These are phyloP conservation scores for Limnephilus auricula DNA, from an alignment of 2,888 invertebrate species.

Conservation along the genomic window DNA sequence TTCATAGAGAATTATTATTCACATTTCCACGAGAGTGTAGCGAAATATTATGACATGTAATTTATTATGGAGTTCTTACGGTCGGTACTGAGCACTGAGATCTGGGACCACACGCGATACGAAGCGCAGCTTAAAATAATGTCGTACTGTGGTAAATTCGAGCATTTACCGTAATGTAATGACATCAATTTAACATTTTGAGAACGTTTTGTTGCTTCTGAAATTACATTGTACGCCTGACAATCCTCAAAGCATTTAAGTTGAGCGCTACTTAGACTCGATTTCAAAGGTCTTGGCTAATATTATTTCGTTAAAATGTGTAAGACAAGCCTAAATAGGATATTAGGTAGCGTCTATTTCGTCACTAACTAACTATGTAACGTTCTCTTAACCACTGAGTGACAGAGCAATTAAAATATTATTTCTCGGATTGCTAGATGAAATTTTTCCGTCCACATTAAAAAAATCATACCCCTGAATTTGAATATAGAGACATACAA, in stretches of 20 bases:
- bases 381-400: no score
- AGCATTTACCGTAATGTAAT: constrained; percentile 12
- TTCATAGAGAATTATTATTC: constrained; percentile 60
- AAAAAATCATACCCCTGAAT: no score
- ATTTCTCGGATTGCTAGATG: no score
- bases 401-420: no score
- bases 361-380: neutral
- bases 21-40: constrained; percentile 56
- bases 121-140: constrained; percentile 3
- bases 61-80: constrained; percentile 59
- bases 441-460: no score
- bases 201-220: constrained; percentile 30
- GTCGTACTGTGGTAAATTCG: neutral
- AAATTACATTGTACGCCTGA: constrained; percentile 32
- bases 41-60: constrained; percentile 62
- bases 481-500: no score
- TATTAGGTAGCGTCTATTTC: neutral
- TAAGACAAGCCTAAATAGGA: neutral
- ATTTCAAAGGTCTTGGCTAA: neutral
- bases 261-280: neutral
- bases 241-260: neutral
- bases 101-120: constrained; percentile 47
- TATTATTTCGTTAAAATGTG: neutral
- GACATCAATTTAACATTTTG: constrained; percentile 30
- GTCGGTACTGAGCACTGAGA: constrained; percentile 13